Conservation (phyloP, 2,888 invertebrate genomes). For the Sicus ferrugineus region DNA sequence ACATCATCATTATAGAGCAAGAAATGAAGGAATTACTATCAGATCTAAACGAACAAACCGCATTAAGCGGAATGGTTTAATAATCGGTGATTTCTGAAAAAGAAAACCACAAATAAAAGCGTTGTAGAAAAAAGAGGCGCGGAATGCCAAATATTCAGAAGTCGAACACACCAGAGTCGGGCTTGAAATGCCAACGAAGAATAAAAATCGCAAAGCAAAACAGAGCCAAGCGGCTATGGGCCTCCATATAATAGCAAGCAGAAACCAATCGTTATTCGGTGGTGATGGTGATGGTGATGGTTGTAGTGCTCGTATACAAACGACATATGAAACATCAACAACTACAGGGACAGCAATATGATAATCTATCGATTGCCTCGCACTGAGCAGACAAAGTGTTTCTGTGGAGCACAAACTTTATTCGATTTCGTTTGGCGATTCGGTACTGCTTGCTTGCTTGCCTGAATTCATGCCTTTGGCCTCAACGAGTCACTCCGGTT, state of each 20-base stretch:
- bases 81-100: neutral
- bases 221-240: neutral
- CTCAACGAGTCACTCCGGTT: neutral
- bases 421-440: neutral
- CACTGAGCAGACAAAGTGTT: constrained; percentile 3
- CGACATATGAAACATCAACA: neutral
- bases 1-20: neutral
- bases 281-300: too few species aligned
- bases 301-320: too few species aligned
- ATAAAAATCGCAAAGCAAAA: neutral
- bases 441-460: neutral
- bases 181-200: neutral
- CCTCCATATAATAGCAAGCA: neutral
- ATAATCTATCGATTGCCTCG: neutral
- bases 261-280: too few species aligned
- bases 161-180: too few species aligned
- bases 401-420: constrained; percentile 2
- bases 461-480: neutral
- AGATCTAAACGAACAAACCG: neutral
- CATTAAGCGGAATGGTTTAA: neutral
- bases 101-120: neutral
- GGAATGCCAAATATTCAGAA: too few species aligned
- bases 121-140: neutral
- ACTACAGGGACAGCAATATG: neutral
- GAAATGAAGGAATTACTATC: neutral